These are phyloP conservation scores for Anolis sagrei DNA, from an alignment of 2,113 vertebrate species.

Conservation along the genomic window DNA sequence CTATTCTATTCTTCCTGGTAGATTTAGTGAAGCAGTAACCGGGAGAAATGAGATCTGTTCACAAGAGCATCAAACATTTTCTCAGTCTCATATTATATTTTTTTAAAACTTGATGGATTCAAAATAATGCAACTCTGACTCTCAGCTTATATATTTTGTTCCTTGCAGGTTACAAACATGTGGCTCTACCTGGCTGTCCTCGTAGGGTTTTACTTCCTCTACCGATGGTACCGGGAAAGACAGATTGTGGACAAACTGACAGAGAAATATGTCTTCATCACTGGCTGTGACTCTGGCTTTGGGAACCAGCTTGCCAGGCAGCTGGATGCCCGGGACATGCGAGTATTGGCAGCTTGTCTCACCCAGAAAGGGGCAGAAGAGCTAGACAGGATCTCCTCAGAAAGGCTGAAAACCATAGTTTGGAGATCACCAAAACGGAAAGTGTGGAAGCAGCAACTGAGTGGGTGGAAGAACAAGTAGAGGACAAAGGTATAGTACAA, in stretches of 20 bases:
- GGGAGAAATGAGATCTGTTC: too few relatives aligned
- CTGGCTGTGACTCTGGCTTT: too few relatives aligned
- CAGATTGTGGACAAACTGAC: neutral
- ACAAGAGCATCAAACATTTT: too few relatives aligned
- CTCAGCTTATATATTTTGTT: neutral
- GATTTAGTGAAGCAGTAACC: too few relatives aligned
- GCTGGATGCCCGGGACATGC: neutral
- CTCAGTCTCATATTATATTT: too few relatives aligned
- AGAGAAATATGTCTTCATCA: too few relatives aligned
- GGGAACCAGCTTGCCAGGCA: too few relatives aligned
- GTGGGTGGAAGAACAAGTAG: conserved; percentile 26
- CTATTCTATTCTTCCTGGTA: too few relatives aligned
- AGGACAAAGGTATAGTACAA: conserved; percentile 10
- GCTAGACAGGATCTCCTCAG: neutral
- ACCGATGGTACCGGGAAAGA: neutral
- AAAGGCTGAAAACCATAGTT: neutral
- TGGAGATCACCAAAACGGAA: too few relatives aligned
- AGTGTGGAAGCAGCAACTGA: neutral
- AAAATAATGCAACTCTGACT: neutral
- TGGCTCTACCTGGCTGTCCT: neutral
- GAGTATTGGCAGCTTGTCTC: neutral
- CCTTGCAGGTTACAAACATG: neutral
- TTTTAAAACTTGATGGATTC: neutral
- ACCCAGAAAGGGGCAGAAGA: neutral
- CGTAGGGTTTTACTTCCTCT: neutral